Base-by-base conservation (phyloP, 2,888 invertebrate species). In the Rotaria magnacalcarata region DNA sequence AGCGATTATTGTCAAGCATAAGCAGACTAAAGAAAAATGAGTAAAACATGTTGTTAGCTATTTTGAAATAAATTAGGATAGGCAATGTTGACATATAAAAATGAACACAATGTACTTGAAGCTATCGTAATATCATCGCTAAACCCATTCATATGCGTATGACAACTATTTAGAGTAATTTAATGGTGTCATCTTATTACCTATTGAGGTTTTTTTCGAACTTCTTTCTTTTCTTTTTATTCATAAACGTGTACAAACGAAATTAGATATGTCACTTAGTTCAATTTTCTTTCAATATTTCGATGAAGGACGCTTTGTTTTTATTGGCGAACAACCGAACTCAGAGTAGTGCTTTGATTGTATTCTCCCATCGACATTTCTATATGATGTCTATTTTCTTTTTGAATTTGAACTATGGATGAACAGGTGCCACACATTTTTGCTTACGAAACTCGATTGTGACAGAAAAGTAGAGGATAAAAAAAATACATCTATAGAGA, bases 231-330 rank as follows among this genome's bases (percentile, higher is more conserved):
- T 67, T 67, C 16, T 67, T 67, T 67, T 67, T 11, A 34, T 67
- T 16, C 16, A 27, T 67, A 67, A 16, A 19, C 16, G 27, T 14
- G 2, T 34, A 2, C 34, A 67, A 16, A 16, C 11, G 67, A 67
- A 67, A 67, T 67, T 34, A 67, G 67, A 67, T 67, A 67, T 34
- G 67, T 67, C 67, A 67, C 27, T 67, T 27, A 16, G 67, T 67
- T 67, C 67, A 67, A 67, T 34, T 67, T 67, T 14, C 27, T 67
- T 67, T 67, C n/a, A 16, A 34, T 67, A 67, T 67, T 27, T 67
- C 67, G 34, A 67, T 67, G 11, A 67, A 67, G 67, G 27, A 34
- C 67, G 34, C 34, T 34, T 67, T 67, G n/a, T 67, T 34, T 67
- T 60, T 10, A 14, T 67, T 67, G 67, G 34, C 34, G 67, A 67